phyloP scores from a whole-genome alignment of 2,797 vertebrate genomes.

The Rallus crepitans region DNA sequence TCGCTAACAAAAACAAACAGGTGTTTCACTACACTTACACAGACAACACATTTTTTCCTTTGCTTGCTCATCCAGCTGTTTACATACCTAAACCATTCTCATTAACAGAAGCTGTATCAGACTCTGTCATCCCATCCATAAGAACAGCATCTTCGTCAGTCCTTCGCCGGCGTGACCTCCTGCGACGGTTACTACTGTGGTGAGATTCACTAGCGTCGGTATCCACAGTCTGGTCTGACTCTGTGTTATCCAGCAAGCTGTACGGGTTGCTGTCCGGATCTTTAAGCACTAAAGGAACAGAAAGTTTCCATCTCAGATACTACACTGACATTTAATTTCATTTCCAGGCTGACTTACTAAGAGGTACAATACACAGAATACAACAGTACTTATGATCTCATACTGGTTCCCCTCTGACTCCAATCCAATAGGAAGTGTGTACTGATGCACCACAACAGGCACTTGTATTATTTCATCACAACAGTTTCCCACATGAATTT shows the following conservation, averaged over 20 bases:
- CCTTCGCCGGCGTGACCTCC: slow-evolving; percentile 92
- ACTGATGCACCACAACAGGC: neutral
- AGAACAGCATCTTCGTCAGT: slow-evolving; percentile 96
- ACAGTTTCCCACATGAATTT: neutral
- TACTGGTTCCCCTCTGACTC: neutral
- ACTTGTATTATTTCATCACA: neutral
- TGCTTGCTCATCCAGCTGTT: slow-evolving; percentile 13
- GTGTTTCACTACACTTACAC: slow-evolving; percentile 13
- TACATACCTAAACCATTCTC: slow-evolving; percentile 96
- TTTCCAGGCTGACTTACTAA: neutral
- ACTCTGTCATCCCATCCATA: slow-evolving; percentile 97
- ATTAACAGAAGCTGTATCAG: slow-evolving; percentile 94
- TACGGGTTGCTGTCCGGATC: slow-evolving; percentile 92
- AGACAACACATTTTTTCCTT: neutral
- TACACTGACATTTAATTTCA: neutral
- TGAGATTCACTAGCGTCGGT: slow-evolving; percentile 96
- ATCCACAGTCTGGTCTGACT: slow-evolving; percentile 97
- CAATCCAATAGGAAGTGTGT: neutral
- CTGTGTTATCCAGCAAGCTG: slow-evolving; percentile 91
- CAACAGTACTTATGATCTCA: neutral
- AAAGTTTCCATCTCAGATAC: slow-evolving; percentile 43
- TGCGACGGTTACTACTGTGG: slow-evolving; percentile 89
- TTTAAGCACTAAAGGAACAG: slow-evolving; percentile 84
- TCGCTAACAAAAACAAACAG: slow-evolving; percentile 44
- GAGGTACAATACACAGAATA: neutral